Evolutionary conservation across 1,140 invertebrate genomes (phyloP).

Genomic region (Sycophaga agraensis): DNA sequence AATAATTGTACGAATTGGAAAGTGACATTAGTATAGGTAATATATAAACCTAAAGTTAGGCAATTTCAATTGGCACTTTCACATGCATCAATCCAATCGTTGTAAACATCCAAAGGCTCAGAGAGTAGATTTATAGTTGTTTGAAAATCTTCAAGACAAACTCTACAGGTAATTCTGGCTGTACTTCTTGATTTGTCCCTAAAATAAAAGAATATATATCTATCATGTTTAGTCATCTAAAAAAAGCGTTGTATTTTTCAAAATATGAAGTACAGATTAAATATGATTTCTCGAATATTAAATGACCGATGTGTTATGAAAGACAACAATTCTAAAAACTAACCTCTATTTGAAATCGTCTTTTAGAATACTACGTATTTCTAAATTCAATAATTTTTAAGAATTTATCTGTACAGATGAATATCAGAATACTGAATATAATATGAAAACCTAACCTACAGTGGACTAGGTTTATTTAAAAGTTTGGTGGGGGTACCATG

Average conservation of each 20-base stretch:
- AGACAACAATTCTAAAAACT: no score
- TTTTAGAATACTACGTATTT: no score
- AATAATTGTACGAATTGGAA: neutral
- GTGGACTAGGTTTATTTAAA: slow-evolving; percentile 17
- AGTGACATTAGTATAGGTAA: no score
- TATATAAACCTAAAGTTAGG: no score
- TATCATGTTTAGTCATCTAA: slow-evolving; percentile 10
- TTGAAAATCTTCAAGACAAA: slow-evolving; percentile 96
- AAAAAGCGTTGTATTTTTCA: neutral
- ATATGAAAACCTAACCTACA: slow-evolving; percentile 16
- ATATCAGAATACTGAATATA: neutral
- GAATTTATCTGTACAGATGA: no score
- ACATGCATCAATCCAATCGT: slow-evolving; percentile 99
- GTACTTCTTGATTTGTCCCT: slow-evolving; percentile 93
- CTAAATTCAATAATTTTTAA: no score
- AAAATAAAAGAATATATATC: slow-evolving; percentile 52
- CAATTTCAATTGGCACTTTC: slow-evolving; percentile 79
- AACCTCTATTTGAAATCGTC: no score
- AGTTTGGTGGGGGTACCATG: neutral
- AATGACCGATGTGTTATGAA: no score
- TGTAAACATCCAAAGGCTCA: slow-evolving; percentile 97
- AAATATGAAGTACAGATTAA: no score
- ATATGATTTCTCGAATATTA: no score
- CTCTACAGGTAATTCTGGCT: slow-evolving; percentile 89
- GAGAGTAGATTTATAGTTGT: slow-evolving; percentile 95